Base-by-base conservation (phyloP, 2,888 invertebrate genomes). In the Dioctria rufipes region DNA sequence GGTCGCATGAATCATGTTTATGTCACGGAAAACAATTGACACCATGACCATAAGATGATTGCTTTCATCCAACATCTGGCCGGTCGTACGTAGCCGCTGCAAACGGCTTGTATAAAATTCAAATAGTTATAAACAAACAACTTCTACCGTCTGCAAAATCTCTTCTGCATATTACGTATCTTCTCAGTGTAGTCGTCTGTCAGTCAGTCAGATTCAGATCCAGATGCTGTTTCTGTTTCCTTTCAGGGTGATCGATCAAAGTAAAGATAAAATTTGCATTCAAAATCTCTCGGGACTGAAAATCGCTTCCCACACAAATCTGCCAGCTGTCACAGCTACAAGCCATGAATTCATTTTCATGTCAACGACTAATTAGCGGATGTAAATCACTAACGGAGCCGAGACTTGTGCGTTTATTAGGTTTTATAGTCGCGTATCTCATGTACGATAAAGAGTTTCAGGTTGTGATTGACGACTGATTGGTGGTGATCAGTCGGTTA, bases 281-380 rank as follows among this genome's bases (percentile, higher is more conserved):
- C 58, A 73, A 73, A 73, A 73, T 40, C 25, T 25, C 25, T 58
- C 51, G 42, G 42, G 37, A 73, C 73, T 73, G 58, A 73, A 43
- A 73, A 73, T 73, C 25, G 73, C 80, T 80, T 80, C 80, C 80
- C 80, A 80, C 80, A 80, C 80, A 80, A 71, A 80, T 80, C 80
- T 71, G 71, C 80, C 69, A 80, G 61, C 80, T 80, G 80, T 80
- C 69, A 80, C 60, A 13, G 80, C 79, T 69, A 80, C 80, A 80
- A 71, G 51, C 69, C 80, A 80, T 80, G 80, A 80, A 69, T 80
- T 40, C 80, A 80, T 80, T 80, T 80, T 80, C 71, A 80, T 80
- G 80, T 80, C 71, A 80, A 46, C 80, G 71, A 80, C 80, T 80
- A 80, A 80, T 80, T 80, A 80, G 71, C 49, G 51, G 51, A 80